Evolutionary conservation across 2,113 vertebrate species (phyloP), one percentile per base, ranked within the genome.

Genomic region (Semnornis frantzii): DNA sequence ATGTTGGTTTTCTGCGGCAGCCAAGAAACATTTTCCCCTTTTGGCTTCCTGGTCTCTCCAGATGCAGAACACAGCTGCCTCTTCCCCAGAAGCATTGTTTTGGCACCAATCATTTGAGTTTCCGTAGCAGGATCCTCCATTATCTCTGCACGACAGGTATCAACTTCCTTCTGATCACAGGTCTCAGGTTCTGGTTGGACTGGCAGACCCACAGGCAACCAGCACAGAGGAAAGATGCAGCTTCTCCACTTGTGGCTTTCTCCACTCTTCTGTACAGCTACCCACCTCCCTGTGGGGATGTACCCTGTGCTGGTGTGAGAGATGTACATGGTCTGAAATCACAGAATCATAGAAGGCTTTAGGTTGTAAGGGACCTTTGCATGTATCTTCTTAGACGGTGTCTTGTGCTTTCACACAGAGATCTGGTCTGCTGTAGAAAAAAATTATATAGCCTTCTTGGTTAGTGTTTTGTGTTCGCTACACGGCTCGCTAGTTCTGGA

Each of bases 51-150:
- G 1, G 3, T 54, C 21, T 72, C 79, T 54, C 46, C 69, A n/a
- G 75, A 8, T 0, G 4, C 34, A 4, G 3, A 0, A 33, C 44
- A 28, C 46, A 74, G 76, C 90, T 82, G 74, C 63, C 60, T 44
- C 15, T 86, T 75, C 34, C 63, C 21, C 0, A 0, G 23, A 44
- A 77, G 34, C 0, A 0, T 55, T 25, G 20, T 17, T 85, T 63
- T 80, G 83, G 70, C 58, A 68, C 25, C 0, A 0, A 7, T 5
- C 6, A 0, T 4, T 84, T 72, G 81, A 50, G 44, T 89, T 89
- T 89, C 84, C 64, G 0, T 25, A 24, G 30, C 1, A 1, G 31
- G 57, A 25, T 63, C 63, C 68, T 89, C 10, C 3, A 31, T 59
- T 7, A 4, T 73, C 66, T 85, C 39, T 30, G 63, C 30, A 24